A percentile compares a stretch with the other conserved stretches of the same genome.
Conservation (phyloP, 2,888 invertebrate genomes). For the Galerucella nymphaeae region DNA sequence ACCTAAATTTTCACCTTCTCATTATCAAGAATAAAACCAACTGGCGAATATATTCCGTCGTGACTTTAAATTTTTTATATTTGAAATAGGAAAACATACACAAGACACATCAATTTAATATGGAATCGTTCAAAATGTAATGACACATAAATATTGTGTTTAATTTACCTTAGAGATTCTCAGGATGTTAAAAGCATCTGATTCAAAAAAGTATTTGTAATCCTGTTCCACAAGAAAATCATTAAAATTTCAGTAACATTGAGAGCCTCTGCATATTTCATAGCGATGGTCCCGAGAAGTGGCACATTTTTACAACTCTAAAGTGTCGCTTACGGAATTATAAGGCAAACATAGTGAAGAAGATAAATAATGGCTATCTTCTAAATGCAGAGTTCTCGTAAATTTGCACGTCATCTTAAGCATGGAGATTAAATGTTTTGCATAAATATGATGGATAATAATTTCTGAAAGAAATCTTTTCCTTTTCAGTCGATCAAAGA, state of each 20-base stretch:
- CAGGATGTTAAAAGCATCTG: not conserved
- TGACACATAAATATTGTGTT: not conserved
- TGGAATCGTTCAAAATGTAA: not conserved
- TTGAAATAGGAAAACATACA: too few species aligned
- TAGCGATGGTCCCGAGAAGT: constrained; percentile 7
- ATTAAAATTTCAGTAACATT: constrained; percentile 32
- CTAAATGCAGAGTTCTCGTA: constrained; percentile 48
- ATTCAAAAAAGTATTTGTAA: constrained; percentile 19
- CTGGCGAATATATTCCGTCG: too few species aligned
- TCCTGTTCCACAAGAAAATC: constrained; percentile 24
- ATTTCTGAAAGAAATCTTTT: constrained; percentile 19
- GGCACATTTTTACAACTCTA: constrained; percentile 27
- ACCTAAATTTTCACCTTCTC: too few species aligned
- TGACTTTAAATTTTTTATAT: too few species aligned
- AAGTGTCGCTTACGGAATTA: not conserved
- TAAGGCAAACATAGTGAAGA: constrained; percentile 45
- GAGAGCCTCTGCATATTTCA: constrained; percentile 29
- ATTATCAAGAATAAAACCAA: too few species aligned
- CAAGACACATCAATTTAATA: too few species aligned
- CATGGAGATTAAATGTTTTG: constrained; percentile 48
- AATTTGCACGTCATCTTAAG: constrained; percentile 49
- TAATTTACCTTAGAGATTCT: not conserved
- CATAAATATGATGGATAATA: constrained; percentile 42
- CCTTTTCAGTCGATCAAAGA: constrained; percentile 10
- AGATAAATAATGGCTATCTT: constrained; percentile 51